These are phyloP conservation scores for Rallus crepitans DNA, from an alignment of 2,797 vertebrate genomes.

Conservation along the genomic window DNA sequence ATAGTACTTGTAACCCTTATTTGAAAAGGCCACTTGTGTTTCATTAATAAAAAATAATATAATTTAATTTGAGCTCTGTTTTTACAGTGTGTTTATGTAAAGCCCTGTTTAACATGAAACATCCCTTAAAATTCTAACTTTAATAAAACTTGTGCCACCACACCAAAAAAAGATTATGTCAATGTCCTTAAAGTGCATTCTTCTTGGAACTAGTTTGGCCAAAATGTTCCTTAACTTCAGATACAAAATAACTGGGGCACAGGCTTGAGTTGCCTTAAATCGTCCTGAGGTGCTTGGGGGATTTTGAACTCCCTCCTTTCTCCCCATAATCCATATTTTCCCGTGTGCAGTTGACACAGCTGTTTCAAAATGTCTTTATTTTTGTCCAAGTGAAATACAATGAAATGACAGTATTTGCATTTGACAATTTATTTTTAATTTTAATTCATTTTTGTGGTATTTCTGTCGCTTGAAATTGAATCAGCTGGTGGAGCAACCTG, in stretches of 20 bases:
- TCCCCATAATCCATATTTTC: not conserved
- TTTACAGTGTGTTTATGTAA: not conserved
- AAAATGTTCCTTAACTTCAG: slow-evolving; percentile 9
- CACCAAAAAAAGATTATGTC: not conserved
- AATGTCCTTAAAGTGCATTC: not conserved
- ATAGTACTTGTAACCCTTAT: not conserved
- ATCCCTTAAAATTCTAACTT: slow-evolving; percentile 5
- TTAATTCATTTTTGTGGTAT: not conserved
- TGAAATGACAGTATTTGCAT: not conserved
- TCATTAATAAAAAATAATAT: slow-evolving; percentile 3
- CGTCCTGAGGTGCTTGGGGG: not conserved
- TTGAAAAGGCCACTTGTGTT: not conserved
- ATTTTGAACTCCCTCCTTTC: not conserved
- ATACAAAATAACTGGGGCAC: not conserved
- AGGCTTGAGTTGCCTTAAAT: not conserved
- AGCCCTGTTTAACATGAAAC: slow-evolving; percentile 22
- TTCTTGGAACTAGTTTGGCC: not conserved
- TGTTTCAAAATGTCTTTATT: slow-evolving; percentile 10
- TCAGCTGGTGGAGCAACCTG: not conserved
- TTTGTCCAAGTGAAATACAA: not conserved
- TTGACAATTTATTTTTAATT: slow-evolving; percentile 22
- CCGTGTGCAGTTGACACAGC: not conserved
- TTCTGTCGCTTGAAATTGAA: slow-evolving; percentile 12
- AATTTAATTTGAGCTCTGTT: slow-evolving; percentile 2
- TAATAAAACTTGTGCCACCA: not conserved